phyloP scores from a whole-genome alignment of 2,113 vertebrate species.

The Thinocorus orbignyianus region DNA sequence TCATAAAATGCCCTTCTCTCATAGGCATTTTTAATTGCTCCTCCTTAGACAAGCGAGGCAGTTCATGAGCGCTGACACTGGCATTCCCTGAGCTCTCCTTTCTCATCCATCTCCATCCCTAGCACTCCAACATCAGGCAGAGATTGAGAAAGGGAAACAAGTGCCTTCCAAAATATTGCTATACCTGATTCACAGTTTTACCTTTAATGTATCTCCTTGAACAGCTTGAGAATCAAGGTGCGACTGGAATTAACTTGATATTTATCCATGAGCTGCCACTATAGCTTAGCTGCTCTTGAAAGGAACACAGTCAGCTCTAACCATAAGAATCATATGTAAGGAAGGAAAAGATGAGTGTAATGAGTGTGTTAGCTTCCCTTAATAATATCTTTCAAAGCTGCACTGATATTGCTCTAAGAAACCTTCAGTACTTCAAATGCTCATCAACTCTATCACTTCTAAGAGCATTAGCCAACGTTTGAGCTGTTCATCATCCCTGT shows the following conservation, averaged over 20 bases:
- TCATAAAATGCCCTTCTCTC: slow-evolving; percentile 18
- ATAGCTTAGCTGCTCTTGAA: background rate
- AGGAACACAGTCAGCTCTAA: background rate
- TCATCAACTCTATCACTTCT: background rate
- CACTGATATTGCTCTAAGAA: background rate
- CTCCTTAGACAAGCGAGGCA: background rate
- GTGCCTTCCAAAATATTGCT: background rate
- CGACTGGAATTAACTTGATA: background rate
- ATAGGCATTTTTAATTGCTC: background rate
- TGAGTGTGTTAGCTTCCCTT: background rate
- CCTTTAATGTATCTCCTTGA: background rate
- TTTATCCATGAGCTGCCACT: background rate
- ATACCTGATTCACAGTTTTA: background rate
- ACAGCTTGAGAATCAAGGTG: background rate
- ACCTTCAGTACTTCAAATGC: background rate
- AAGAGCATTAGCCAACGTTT: slow-evolving; percentile 9
- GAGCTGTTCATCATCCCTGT: background rate
- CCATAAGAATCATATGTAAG: background rate
- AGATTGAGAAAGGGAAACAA: background rate
- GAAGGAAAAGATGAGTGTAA: background rate
- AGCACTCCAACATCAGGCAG: background rate
- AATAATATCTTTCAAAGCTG: background rate
- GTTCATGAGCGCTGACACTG: background rate
- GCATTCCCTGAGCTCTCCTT: background rate
- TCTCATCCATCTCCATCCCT: background rate